Conservation (phyloP, 2,113 vertebrate species). For the Phyllostomus discolor region DNA sequence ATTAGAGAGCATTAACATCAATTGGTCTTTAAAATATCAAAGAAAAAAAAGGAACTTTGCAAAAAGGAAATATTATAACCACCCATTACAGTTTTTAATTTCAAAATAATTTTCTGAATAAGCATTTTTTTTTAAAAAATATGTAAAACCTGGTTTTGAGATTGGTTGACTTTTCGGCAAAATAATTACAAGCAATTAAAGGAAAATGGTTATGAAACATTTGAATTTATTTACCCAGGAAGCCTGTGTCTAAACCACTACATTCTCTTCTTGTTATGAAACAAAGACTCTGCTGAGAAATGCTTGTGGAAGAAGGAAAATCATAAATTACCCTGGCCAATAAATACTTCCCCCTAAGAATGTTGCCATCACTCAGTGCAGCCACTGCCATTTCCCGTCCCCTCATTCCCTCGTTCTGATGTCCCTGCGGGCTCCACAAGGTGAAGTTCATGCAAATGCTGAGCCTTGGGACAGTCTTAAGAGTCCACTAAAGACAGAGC, state of each 20-base stretch:
- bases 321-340: neutral
- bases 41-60: neutral
- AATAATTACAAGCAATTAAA: neutral
- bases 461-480: neutral
- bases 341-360: neutral
- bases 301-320: neutral
- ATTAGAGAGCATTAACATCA: neutral
- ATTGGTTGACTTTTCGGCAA: neutral
- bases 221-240: neutral
- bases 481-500: neutral
- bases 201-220: neutral
- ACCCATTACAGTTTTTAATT: neutral
- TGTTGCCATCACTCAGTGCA: neutral
- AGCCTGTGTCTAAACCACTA: neutral
- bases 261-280: neutral
- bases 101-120: neutral
- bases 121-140: neutral
- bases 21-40: neutral
- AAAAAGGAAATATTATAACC: neutral
- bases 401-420: neutral
- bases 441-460: neutral
- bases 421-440: neutral
- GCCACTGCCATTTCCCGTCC: neutral
- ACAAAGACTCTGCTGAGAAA: neutral
- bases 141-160: neutral